Evolutionary conservation across 2,888 invertebrate species (phyloP).

Genomic region (Pseudococcus longispinus): DNA sequence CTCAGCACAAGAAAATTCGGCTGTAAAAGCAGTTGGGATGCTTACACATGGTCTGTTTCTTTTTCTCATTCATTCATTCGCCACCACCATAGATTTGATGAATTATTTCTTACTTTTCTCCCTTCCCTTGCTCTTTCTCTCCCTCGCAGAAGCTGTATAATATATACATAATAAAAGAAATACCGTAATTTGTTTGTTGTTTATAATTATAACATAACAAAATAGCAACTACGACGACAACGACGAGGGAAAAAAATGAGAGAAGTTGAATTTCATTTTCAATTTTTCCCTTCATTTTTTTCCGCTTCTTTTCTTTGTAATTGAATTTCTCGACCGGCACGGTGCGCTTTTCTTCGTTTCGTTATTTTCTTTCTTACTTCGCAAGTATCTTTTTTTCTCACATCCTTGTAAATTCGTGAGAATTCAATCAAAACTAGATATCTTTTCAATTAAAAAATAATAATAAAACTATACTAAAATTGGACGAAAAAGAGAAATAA

Average conservation of each 20-base stretch:
- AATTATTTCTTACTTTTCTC: neutral
- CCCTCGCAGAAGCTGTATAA: neutral
- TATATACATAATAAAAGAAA: neutral
- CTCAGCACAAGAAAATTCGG: neutral
- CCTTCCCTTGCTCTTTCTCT: neutral
- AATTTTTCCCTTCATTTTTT: neutral
- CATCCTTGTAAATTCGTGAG: neutral
- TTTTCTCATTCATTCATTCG: neutral
- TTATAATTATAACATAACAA: slow-evolving; percentile 1
- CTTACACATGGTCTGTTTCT: neutral
- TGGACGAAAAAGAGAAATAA: neutral
- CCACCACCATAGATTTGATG: neutral
- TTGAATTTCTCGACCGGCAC: neutral
- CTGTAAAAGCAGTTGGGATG: neutral
- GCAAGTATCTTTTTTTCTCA: neutral
- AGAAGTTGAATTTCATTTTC: slow-evolving; percentile 7
- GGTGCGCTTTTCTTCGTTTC: slow-evolving; percentile 1
- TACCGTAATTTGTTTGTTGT: neutral
- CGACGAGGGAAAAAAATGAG: neutral
- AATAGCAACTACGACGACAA: neutral
- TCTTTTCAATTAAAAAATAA: slow-evolving; percentile 11
- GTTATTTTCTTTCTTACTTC: neutral
- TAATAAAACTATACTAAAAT: neutral
- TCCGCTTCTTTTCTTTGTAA: neutral
- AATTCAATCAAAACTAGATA: slow-evolving; percentile 6